Base-by-base conservation (phyloP, 1,140 invertebrate species). In the Papilio glaucus region DNA sequence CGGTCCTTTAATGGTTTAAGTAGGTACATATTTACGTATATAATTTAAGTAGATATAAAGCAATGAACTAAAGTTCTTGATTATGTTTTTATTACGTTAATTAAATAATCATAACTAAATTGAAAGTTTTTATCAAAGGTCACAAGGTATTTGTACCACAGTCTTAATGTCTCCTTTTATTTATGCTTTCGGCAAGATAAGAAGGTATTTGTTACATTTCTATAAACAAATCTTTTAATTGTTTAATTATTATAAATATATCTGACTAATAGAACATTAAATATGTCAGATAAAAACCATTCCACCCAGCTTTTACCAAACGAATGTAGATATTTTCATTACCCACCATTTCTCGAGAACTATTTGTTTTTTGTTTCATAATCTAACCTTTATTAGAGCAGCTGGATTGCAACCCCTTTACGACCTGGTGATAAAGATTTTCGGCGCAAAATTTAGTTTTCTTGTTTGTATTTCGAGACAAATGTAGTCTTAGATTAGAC, bases 91-190 rank as follows among this genome's bases (percentile, higher is more conserved):
- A n/a, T n/a, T n/a, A n/a, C n/a, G n/a, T n/a, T n/a, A n/a, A n/a
- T n/a, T n/a, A n/a, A n/a, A n/a, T n/a, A n/a, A n/a, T n/a, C n/a
- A n/a, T n/a, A n/a, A n/a, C n/a, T n/a, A n/a, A n/a, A n/a, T n/a
- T n/a, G n/a, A n/a, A 18, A 18, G 7, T 4, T 39, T 39, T 39
- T 39, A 49, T 21, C 45, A 49, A 49, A 49, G 45, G 45, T 49
- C 45, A 49, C 45, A 24, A 49, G 45, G 45, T 49, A 49, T 49
- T 49, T 49, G 45, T 49, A 49, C 45, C 7, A 9, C 18, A 49
- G 12, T 49, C 18, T 49, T 9, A 3, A 49, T 9, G 8, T 49
- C 45, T 49, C 45, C 45, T 49, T 49, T 21, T 49, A 15, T 49
- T 49, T 8, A 2, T 8, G 15, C 21, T 6, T 15, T 18, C 18